Percentiles rank a stretch among this genome's conserved stretches.
phyloP scores from a whole-genome alignment of 2,888 invertebrate species.

The Netelia melanura region DNA sequence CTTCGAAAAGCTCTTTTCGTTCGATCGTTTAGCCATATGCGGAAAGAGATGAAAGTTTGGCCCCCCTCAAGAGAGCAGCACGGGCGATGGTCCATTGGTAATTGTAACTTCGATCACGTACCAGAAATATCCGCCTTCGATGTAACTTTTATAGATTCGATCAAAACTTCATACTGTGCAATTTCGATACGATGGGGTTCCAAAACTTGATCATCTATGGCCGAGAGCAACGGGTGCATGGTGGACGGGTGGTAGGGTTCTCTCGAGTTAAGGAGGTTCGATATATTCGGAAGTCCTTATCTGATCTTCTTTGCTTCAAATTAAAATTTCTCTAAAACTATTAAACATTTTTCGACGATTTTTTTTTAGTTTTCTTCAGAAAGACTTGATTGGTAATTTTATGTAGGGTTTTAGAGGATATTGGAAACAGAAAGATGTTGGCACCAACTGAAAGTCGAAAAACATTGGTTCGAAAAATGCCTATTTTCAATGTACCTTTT shows the following conservation, averaged over 20 bases:
- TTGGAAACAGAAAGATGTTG: no score
- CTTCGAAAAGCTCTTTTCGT: slow-evolving; percentile 23
- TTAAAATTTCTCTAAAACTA: no score
- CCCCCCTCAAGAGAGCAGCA: slow-evolving; percentile 1
- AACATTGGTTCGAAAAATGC: no score
- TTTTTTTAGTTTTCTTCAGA: no score
- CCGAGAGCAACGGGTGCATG: slow-evolving; percentile 1
- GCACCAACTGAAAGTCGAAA: no score
- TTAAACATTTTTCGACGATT: no score
- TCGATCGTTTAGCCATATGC: slow-evolving; percentile 16
- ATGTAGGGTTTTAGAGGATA: no score
- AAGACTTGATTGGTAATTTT: no score
- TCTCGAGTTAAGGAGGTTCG: background rate
- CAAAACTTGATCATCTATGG: slow-evolving; percentile 45
- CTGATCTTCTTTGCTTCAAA: no score
- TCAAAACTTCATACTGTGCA: slow-evolving; percentile 58
- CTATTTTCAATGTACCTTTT: no score
- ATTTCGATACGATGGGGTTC: slow-evolving; percentile 48
- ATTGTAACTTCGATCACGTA: slow-evolving; percentile 61
- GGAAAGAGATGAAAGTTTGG: slow-evolving; percentile 43
- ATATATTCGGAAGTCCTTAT: no score
- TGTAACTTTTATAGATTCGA: slow-evolving; percentile 61
- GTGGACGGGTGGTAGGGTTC: background rate
- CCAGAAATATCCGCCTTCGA: slow-evolving; percentile 58
- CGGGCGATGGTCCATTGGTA: slow-evolving; percentile 15